Conservation (phyloP, 2,113 vertebrate species). For the Mus pahari region DNA sequence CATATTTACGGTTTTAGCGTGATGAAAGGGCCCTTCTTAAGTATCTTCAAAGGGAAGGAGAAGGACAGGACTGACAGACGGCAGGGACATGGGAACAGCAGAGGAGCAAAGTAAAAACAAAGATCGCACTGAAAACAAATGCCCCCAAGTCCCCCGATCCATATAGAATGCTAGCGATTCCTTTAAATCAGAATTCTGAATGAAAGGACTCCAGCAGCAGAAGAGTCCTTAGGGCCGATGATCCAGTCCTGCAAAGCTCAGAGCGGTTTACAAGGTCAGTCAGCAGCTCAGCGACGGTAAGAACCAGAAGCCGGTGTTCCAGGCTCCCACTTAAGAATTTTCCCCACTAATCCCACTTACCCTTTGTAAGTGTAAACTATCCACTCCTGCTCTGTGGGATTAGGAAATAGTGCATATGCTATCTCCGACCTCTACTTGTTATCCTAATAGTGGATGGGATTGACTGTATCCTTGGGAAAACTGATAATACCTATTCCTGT, state of each 20-base stretch:
- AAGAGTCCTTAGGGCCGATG: background rate
- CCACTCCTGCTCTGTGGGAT: conserved; percentile 39
- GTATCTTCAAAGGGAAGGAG: conserved; percentile 74
- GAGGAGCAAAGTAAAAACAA: conserved; percentile 77
- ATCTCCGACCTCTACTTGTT: background rate
- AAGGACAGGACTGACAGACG: conserved; percentile 72
- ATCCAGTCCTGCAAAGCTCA: background rate
- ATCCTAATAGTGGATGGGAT: conserved; percentile 15
- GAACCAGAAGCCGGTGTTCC: background rate
- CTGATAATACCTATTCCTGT: background rate
- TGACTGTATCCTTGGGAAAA: background rate
- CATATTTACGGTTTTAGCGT: conserved; percentile 80
- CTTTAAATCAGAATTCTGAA: conserved; percentile 11
- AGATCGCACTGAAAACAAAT: conserved; percentile 49
- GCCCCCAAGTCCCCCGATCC: background rate
- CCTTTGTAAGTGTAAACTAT: background rate
- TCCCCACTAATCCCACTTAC: background rate
- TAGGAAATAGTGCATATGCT: background rate
- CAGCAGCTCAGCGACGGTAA: background rate
- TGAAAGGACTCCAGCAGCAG: background rate
- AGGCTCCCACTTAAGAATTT: background rate
- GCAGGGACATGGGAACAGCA: conserved; percentile 69
- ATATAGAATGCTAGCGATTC: conserved; percentile 4
- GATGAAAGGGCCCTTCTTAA: conserved; percentile 81
- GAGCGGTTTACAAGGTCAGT: background rate